These are phyloP conservation scores for Phrynocephalus forsythii DNA, from an alignment of 2,797 vertebrate genomes.

Conservation along the genomic window DNA sequence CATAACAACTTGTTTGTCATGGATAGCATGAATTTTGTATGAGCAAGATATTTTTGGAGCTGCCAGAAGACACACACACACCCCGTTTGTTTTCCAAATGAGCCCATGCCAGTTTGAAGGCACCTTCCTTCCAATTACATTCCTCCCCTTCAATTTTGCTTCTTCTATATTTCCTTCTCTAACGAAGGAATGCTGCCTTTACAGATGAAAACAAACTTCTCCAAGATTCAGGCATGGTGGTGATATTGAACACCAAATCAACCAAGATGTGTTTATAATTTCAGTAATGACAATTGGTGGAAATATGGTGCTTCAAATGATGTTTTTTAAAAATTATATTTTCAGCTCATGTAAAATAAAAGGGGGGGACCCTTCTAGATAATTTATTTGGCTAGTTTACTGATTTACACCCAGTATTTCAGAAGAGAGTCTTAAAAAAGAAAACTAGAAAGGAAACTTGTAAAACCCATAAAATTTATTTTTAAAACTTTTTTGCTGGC, in stretches of 20 bases:
- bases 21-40: slow-evolving; percentile 37
- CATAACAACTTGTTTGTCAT: slow-evolving; percentile 40
- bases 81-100: slow-evolving; percentile 23
- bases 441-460: background rate
- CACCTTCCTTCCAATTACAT: background rate
- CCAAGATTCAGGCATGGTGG: background rate
- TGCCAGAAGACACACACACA: too few species aligned
- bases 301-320: background rate
- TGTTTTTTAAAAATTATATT: background rate
- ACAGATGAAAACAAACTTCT: background rate
- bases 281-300: background rate
- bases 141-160: background rate
- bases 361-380: background rate
- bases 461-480: background rate
- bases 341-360: background rate
- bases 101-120: background rate
- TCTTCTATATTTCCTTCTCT: background rate
- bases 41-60: slow-evolving; percentile 28
- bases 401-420: background rate
- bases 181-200: background rate
- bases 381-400: background rate
- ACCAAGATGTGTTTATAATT: background rate
- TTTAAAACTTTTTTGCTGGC: background rate
- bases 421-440: background rate
- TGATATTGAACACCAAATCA: background rate